Evolutionary conservation across 1,140 invertebrate genomes (phyloP).

Genomic region (Leucophenga varia): DNA sequence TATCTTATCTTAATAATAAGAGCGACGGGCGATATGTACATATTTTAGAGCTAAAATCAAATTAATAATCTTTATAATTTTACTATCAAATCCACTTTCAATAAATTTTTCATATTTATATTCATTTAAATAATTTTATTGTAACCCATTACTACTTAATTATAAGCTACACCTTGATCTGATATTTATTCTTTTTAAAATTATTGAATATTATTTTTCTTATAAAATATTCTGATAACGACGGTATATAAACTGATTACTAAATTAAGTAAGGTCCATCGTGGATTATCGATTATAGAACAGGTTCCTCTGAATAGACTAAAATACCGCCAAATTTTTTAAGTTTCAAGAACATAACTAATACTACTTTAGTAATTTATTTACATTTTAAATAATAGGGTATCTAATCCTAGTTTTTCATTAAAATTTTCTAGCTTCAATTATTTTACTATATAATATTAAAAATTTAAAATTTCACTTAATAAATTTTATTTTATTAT

Average conservation of each 20-base stretch:
- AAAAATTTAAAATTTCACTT: too few relatives aligned
- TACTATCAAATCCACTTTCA: constrained; percentile 62
- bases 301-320: constrained; percentile 61
- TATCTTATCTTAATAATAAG: constrained; percentile 64
- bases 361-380: constrained; percentile 55
- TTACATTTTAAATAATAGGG: constrained; percentile 60
- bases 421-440: constrained; percentile 34
- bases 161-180: constrained; percentile 62
- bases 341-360: constrained; percentile 60
- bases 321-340: constrained; percentile 62
- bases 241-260: constrained; percentile 58
- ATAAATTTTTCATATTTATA: constrained; percentile 46
- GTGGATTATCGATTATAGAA: constrained; percentile 61
- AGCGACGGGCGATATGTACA: constrained; percentile 72
- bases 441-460: constrained; percentile 2
- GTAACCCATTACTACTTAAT: constrained; percentile 59
- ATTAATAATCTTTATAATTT: constrained; percentile 52
- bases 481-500: constrained; percentile 6
- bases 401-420: constrained; percentile 64
- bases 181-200: constrained; percentile 56
- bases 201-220: constrained; percentile 58
- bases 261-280: constrained; percentile 52
- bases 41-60: constrained; percentile 59
- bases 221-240: constrained; percentile 58
- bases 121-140: constrained; percentile 55